These are phyloP conservation scores for Climacteris rufus DNA, from an alignment of 2,113 vertebrate species.

Conservation along the genomic window DNA sequence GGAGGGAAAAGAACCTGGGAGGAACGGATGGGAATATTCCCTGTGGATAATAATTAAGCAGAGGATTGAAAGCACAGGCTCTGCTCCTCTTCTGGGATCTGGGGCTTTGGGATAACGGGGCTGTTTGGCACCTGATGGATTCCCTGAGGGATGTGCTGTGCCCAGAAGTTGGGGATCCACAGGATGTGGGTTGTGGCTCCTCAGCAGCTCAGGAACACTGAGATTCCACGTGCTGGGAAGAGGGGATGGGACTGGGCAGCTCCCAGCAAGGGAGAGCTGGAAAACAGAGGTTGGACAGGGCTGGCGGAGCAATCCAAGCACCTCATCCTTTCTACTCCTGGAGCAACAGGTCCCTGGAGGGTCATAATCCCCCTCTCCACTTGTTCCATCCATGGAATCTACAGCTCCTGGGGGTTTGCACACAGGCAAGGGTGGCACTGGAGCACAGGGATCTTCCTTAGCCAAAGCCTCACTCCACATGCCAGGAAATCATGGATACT, in stretches of 20 bases:
- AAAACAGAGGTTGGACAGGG: background rate
- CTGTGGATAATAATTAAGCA: background rate
- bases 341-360: background rate
- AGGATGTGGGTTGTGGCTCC: too few species aligned
- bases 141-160: background rate
- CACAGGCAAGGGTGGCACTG: rapidly evolving
- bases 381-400: background rate
- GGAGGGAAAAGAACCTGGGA: background rate
- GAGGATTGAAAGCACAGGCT: background rate
- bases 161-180: rapidly evolving
- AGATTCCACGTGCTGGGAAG: background rate
- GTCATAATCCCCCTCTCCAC: too few species aligned
- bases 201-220: background rate
- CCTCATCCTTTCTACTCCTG: background rate
- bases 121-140: background rate
- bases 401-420: background rate
- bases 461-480: rapidly evolving
- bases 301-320: background rate
- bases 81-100: background rate
- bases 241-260: background rate
- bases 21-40: background rate
- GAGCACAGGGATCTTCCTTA: background rate
- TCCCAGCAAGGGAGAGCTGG: background rate
- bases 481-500: background rate
- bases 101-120: background rate